Percentiles rank a stretch among this genome's conserved stretches.
These are phyloP conservation scores for Pelochelys cantorii DNA, from an alignment of 2,797 vertebrate genomes.

Conservation along the genomic window DNA sequence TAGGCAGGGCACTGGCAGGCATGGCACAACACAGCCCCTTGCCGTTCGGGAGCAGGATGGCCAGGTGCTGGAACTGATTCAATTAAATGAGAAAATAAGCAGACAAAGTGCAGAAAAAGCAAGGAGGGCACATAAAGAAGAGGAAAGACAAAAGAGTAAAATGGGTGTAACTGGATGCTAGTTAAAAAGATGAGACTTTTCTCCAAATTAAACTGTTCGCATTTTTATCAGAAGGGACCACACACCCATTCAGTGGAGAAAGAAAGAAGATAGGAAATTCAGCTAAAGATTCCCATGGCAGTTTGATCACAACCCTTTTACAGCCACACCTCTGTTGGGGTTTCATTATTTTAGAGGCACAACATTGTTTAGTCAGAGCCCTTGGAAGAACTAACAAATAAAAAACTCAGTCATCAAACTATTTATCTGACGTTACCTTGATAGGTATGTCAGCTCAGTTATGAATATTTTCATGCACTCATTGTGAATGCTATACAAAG, in stretches of 20 bases:
- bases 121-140: too few species aligned
- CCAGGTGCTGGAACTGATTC: not conserved
- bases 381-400: not conserved
- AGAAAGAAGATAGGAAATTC: not conserved
- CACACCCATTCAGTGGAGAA: not conserved
- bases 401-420: not conserved
- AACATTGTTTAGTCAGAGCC: not conserved
- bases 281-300: not conserved
- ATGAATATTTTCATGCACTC: not conserved
- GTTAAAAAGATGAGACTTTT: constrained; percentile 19
- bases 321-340: not conserved
- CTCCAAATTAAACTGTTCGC: not conserved
- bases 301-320: not conserved
- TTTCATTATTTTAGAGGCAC: not conserved
- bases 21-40: too few species aligned
- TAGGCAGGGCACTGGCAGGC: too few species aligned
- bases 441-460: not conserved
- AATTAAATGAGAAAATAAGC: constrained; percentile 20
- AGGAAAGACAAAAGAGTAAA: constrained; percentile 10
- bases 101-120: constrained; percentile 6
- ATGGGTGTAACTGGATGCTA: not conserved
- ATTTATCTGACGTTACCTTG: not conserved
- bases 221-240: not conserved
- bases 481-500: not conserved
- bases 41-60: not conserved